Conservation (phyloP, 2,888 invertebrate genomes). For the Isoperla grammatica region DNA sequence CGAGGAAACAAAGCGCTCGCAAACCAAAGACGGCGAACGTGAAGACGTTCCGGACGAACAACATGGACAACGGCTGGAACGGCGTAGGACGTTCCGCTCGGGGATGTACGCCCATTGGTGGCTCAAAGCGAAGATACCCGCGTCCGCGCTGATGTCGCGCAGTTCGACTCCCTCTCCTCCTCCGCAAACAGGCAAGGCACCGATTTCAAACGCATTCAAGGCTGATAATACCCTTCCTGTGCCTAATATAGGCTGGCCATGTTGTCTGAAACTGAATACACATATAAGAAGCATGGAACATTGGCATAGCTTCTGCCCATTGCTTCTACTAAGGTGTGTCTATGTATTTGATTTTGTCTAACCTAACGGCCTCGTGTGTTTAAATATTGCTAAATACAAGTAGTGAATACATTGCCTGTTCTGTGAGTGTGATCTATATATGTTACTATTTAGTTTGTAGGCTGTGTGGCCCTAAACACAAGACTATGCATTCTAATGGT, state of each 20-base stretch:
- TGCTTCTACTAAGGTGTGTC: not conserved
- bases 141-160: conserved; percentile 33
- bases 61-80: conserved; percentile 21
- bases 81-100: conserved; percentile 61
- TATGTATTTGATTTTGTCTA: not conserved
- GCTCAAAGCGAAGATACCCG: conserved; percentile 80
- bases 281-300: too few species aligned
- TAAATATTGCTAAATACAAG: too few species aligned
- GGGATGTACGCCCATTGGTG: conserved; percentile 90
- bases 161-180: conserved; percentile 32
- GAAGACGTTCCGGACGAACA: conserved; percentile 36
- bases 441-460: too few species aligned
- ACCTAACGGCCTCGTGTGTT: too few species aligned
- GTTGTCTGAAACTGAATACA: conserved; percentile 6
- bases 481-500: too few species aligned
- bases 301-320: not conserved
- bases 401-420: too few species aligned
- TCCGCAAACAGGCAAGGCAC: conserved; percentile 49
- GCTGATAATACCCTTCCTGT: conserved; percentile 13
- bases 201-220: not conserved
- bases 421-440: too few species aligned
- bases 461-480: too few species aligned
- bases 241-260: not conserved
- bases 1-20: too few species aligned
- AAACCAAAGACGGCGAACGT: too few species aligned